phyloP scores from a whole-genome alignment of 1,140 invertebrate genomes.

The Druon quercuslanigerum region DNA sequence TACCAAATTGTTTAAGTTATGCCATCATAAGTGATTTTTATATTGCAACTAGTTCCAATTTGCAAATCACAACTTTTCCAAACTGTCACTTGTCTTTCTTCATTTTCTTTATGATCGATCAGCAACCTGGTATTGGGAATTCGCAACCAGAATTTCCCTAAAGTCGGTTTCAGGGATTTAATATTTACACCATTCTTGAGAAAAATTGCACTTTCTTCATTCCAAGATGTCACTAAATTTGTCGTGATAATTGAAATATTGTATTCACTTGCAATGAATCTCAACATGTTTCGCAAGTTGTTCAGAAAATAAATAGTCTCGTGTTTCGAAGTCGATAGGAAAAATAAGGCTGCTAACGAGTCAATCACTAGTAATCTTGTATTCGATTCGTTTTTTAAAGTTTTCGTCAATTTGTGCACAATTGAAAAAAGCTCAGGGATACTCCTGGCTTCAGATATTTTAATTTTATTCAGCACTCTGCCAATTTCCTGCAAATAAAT shows the following conservation, averaged over 20 bases:
- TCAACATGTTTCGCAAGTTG: slow-evolving; percentile 76
- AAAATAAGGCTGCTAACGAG: slow-evolving; percentile 78
- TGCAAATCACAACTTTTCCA: slow-evolving; percentile 69
- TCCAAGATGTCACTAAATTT: slow-evolving; percentile 79
- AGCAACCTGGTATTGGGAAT: slow-evolving; percentile 69
- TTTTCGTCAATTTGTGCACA: slow-evolving; percentile 63
- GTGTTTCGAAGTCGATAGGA: slow-evolving; percentile 55
- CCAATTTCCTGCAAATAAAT: slow-evolving; percentile 58
- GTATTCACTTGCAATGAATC: slow-evolving; percentile 75
- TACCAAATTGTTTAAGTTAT: slow-evolving; percentile 39
- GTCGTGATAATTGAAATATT: slow-evolving; percentile 76
- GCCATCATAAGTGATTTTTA: slow-evolving; percentile 55
- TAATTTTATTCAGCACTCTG: slow-evolving; percentile 59
- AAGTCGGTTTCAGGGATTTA: slow-evolving; percentile 54
- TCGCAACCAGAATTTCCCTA: slow-evolving; percentile 72
- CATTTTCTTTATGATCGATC: slow-evolving; percentile 54
- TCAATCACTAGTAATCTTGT: slow-evolving; percentile 79
- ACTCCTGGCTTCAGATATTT: slow-evolving; percentile 54
- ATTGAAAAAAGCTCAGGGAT: slow-evolving; percentile 75
- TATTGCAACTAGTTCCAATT: slow-evolving; percentile 43
- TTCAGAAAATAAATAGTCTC: slow-evolving; percentile 73
- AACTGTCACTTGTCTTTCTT: slow-evolving; percentile 59
- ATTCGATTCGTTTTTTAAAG: slow-evolving; percentile 66
- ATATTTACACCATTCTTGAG: slow-evolving; percentile 34
- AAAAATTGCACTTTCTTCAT: slow-evolving; percentile 64